phyloP scores from a whole-genome alignment of 2,888 invertebrate genomes.

The Plebejus anna region DNA sequence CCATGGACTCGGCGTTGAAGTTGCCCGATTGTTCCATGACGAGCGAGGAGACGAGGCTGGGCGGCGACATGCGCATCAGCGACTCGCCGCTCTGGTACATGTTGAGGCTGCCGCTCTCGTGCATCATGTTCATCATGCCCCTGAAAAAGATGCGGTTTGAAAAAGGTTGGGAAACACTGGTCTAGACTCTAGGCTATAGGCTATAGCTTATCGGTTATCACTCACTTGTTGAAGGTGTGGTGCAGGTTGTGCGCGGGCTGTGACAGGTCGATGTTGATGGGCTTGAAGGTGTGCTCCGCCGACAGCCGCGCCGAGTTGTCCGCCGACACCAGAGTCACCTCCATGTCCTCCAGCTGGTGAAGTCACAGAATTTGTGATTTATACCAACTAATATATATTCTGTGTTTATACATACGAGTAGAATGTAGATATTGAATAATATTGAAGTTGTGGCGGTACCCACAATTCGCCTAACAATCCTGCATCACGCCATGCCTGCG shows the following conservation, averaged over 20 bases:
- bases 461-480: no score
- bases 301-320: slow-evolving; percentile 54
- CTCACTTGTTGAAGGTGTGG: slow-evolving; percentile 74
- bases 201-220: slow-evolving; percentile 29
- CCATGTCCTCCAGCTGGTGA: slow-evolving; percentile 65
- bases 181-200: no score
- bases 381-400: no score
- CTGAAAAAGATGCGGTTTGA: slow-evolving; percentile 39
- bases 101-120: slow-evolving; percentile 65
- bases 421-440: no score
- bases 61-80: slow-evolving; percentile 77
- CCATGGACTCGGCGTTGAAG: slow-evolving; percentile 65
- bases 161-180: no score
- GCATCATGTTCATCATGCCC: slow-evolving; percentile 60
- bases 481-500: no score
- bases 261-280: slow-evolving; percentile 73
- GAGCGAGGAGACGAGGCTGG: slow-evolving; percentile 80
- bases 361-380: not conserved
- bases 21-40: slow-evolving; percentile 72
- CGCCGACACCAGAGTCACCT: slow-evolving; percentile 51
- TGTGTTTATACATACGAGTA: no score
- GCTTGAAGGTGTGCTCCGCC: slow-evolving; percentile 55
- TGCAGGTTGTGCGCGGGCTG: slow-evolving; percentile 74
- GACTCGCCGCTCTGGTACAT: slow-evolving; percentile 75
- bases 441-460: no score